These are phyloP conservation scores for Apamea crenata DNA, from an alignment of 2,888 invertebrate genomes.

Conservation along the genomic window DNA sequence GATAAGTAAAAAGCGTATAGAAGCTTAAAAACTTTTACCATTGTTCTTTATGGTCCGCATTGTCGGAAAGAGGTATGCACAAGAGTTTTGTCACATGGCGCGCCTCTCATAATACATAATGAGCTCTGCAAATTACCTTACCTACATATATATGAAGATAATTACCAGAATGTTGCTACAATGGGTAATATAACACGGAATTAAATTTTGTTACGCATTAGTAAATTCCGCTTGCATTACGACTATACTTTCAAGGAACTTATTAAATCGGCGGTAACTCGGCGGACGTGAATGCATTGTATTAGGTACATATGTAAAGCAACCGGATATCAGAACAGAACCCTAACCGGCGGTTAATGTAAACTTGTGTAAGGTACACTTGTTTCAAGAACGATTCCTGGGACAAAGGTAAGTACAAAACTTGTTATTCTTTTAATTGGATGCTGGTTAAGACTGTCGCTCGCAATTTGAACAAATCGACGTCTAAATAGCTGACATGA, in stretches of 20 bases:
- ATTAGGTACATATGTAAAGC: constrained; percentile 48
- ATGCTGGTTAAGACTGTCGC: constrained; percentile 4
- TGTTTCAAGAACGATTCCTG: constrained; percentile 32
- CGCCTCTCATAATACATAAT: constrained; percentile 70
- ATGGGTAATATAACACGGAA: constrained; percentile 44
- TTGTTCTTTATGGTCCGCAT: constrained; percentile 73
- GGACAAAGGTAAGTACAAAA: constrained; percentile 52
- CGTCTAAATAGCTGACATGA: constrained; percentile 22
- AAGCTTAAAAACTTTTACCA: constrained; percentile 77
- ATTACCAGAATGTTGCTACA: constrained; percentile 33
- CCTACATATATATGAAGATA: constrained; percentile 22
- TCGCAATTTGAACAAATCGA: constrained; percentile 10
- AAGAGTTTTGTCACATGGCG: constrained; percentile 71
- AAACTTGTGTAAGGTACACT: constrained; percentile 32
- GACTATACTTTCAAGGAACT: constrained; percentile 66
- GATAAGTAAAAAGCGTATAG: constrained; percentile 75
- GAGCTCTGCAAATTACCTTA: constrained; percentile 47
- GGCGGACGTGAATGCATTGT: constrained; percentile 55
- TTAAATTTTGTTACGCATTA: constrained; percentile 39
- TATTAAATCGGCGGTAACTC: constrained; percentile 62
- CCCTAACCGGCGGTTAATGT: constrained; percentile 25
- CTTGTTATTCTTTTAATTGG: neutral
- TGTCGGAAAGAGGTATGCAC: constrained; percentile 60
- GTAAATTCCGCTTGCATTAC: constrained; percentile 55
- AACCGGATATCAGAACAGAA: constrained; percentile 60